Percentiles rank a stretch among this genome's conserved stretches.
phyloP scores from a whole-genome alignment of 2,888 invertebrate species.

The Agrotis exclamationis region DNA sequence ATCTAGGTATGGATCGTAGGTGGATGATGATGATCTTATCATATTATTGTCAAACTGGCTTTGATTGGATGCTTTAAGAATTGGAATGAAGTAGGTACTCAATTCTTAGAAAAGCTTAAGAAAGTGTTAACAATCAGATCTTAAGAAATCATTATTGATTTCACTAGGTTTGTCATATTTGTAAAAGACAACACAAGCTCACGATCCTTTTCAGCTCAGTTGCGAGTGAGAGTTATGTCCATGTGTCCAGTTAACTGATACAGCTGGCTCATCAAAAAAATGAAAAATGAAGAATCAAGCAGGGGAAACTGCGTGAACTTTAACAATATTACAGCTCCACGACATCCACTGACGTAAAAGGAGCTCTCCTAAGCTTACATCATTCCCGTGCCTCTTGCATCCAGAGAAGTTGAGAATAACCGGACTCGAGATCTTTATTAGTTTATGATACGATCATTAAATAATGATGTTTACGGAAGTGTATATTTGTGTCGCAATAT shows the following conservation, averaged over 20 bases:
- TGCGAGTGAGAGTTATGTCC: too few species aligned
- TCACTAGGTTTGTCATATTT: background rate
- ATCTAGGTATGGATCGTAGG: too few species aligned
- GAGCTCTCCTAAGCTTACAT: too few species aligned
- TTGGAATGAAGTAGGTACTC: background rate
- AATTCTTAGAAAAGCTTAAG: background rate
- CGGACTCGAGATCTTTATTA: background rate
- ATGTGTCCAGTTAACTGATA: conserved; percentile 6
- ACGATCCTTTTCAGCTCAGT: conserved; percentile 12
- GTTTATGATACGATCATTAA: background rate
- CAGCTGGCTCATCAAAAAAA: conserved; percentile 6
- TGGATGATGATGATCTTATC: too few species aligned
- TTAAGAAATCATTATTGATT: background rate
- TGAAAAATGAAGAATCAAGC: too few species aligned
- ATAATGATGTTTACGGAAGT: conserved; percentile 28
- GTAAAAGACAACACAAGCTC: background rate
- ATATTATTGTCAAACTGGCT: too few species aligned
- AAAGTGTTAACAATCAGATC: conserved; percentile 9
- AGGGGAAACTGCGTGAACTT: too few species aligned
- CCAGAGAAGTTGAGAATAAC: background rate
- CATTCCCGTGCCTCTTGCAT: too few species aligned
- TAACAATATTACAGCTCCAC: too few species aligned
- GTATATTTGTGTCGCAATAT: conserved; percentile 22
- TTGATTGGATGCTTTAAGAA: background rate
- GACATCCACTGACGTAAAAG: too few species aligned